These are phyloP conservation scores for Anguilla pacifica DNA, from an alignment of 2,797 vertebrate species.

Conservation along the genomic window DNA sequence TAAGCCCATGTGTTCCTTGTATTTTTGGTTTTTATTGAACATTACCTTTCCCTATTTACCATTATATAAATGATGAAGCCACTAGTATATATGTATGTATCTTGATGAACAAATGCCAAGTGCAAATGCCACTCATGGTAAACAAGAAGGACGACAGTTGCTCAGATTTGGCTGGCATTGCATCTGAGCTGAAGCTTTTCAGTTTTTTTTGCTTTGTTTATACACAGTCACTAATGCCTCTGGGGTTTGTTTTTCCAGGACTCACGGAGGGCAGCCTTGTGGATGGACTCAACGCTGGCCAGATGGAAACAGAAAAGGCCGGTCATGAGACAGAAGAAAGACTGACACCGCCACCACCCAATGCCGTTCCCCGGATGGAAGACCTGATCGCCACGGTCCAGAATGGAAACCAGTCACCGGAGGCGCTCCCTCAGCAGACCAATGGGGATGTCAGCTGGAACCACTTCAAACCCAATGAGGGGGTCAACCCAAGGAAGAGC, in stretches of 20 bases:
- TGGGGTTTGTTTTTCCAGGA: constrained; percentile 71
- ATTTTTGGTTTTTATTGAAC: not conserved
- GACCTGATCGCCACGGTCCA: constrained; percentile 76
- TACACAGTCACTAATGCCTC: constrained; percentile 10
- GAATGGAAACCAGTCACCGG: constrained; percentile 82
- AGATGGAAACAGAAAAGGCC: constrained; percentile 97
- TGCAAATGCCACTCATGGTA: not conserved
- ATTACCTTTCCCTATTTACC: not conserved
- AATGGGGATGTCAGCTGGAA: constrained; percentile 80
- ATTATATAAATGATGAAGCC: not conserved
- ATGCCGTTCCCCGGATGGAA: constrained; percentile 73
- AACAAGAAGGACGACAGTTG: constrained; percentile 24
- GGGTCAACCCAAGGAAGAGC: constrained; percentile 74
- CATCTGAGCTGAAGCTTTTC: constrained; percentile 26
- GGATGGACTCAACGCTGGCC: constrained; percentile 96
- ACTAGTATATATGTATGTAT: not conserved
- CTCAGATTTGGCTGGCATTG: constrained; percentile 32
- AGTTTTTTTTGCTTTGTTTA: not conserved
- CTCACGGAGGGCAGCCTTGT: constrained; percentile 85
- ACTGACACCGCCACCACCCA: constrained; percentile 82
- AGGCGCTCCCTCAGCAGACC: constrained; percentile 72
- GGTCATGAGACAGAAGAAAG: constrained; percentile 92
- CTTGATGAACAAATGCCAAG: not conserved
- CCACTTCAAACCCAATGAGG: constrained; percentile 71
- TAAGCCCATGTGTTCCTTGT: not conserved